Evolutionary conservation across 2,888 invertebrate genomes (phyloP).

Genomic region (Dynastes maya): DNA sequence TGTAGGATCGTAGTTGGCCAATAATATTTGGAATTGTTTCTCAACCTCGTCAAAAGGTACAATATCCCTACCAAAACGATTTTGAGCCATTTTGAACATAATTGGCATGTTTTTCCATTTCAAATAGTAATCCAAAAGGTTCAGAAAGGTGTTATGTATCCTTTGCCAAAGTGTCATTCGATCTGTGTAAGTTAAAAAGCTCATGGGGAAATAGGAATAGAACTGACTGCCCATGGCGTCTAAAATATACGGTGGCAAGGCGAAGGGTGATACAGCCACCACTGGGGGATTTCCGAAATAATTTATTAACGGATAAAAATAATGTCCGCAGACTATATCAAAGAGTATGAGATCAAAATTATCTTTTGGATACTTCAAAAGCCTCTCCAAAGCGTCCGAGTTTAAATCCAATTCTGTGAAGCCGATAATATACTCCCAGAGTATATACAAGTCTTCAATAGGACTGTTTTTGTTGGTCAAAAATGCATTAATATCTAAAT

Average conservation of each 20-base stretch:
- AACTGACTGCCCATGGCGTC: conserved; percentile 53
- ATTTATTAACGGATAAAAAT: conserved; percentile 56
- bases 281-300: conserved; percentile 56
- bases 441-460: not conserved
- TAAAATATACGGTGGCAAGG: conserved; percentile 46
- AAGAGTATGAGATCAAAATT: conserved; percentile 58
- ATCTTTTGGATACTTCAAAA: conserved; percentile 55
- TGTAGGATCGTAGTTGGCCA: conserved; percentile 62
- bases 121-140: conserved; percentile 30
- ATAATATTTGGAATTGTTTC: conserved; percentile 59
- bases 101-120: conserved; percentile 48
- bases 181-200: conserved; percentile 52
- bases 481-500: not conserved
- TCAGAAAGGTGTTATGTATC: conserved; percentile 54
- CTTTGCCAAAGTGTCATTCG: conserved; percentile 59
- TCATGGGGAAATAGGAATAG: conserved; percentile 59
- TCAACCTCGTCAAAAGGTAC: conserved; percentile 57
- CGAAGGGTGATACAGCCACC: conserved; percentile 55
- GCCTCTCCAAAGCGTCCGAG: conserved; percentile 50
- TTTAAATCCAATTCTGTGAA: conserved; percentile 52
- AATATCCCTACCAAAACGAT: conserved; percentile 59
- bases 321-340: conserved; percentile 52
- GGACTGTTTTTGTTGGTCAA: not conserved
- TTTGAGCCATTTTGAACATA: conserved; percentile 54
- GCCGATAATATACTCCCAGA: conserved; percentile 15